A percentile compares a stretch with the other conserved stretches of the same genome.
Conservation (phyloP, 2,113 vertebrate genomes). For the Amphilophus citrinellus region DNA sequence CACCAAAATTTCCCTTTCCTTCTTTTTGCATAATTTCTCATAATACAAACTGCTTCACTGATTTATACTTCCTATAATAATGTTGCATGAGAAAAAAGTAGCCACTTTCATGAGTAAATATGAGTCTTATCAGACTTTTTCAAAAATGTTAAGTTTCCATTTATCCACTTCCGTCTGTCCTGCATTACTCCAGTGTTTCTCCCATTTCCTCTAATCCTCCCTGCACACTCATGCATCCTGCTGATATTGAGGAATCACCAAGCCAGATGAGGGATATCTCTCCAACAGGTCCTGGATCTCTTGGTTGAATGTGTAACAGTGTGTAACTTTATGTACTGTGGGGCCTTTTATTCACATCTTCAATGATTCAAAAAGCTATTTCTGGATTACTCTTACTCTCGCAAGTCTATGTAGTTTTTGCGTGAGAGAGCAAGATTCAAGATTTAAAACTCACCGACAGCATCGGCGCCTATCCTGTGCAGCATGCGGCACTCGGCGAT, state of each 20-base stretch:
- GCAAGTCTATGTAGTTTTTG: neutral
- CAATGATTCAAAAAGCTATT: neutral
- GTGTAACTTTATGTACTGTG: too few relatives aligned
- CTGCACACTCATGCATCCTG: too few relatives aligned
- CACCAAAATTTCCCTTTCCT: too few relatives aligned
- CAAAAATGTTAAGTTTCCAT: too few relatives aligned
- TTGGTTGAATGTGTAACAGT: too few relatives aligned
- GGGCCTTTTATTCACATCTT: neutral
- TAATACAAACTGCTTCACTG: neutral
- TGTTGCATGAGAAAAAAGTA: neutral
- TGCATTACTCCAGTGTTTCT: too few relatives aligned
- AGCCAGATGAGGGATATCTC: too few relatives aligned
- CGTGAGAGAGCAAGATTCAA: too few relatives aligned
- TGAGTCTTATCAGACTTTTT: neutral
- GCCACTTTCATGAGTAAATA: neutral
- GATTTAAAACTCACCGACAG: slow-evolving; percentile 86
- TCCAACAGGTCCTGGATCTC: too few relatives aligned
- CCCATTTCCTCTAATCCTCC: too few relatives aligned
- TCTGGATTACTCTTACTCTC: neutral
- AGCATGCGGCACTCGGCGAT: slow-evolving; percentile 88
- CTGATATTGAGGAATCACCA: too few relatives aligned
- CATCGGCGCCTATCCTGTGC: slow-evolving; percentile 86
- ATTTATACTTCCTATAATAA: neutral
- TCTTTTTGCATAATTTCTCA: rapidly evolving
- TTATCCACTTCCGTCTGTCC: too few relatives aligned